phyloP scores from a whole-genome alignment of 2,888 invertebrate genomes.

The Achlya flavicornis region DNA sequence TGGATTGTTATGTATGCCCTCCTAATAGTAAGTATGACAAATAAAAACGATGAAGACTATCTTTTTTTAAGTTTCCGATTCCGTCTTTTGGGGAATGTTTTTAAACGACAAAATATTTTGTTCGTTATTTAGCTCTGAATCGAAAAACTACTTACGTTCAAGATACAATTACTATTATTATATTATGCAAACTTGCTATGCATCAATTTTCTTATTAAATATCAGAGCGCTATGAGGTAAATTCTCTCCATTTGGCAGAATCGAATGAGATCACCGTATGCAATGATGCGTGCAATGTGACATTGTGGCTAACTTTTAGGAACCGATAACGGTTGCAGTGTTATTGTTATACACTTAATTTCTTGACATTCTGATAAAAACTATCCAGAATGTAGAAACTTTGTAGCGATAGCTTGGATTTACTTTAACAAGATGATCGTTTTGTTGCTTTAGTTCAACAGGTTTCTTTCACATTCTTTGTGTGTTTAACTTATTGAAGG shows the following conservation, averaged over 20 bases:
- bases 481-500: background rate
- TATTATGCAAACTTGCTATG: background rate
- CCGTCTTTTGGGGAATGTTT: too few relatives aligned
- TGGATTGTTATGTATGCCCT: too few relatives aligned
- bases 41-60: too few relatives aligned
- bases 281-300: conserved; percentile 63
- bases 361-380: background rate
- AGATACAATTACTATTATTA: background rate
- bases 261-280: conserved; percentile 53
- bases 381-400: background rate
- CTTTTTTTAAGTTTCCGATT: too few relatives aligned
- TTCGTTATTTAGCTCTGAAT: too few relatives aligned
- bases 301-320: conserved; percentile 49
- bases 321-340: conserved; percentile 24
- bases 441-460: background rate
- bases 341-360: conserved; percentile 35
- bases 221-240: conserved; percentile 15
- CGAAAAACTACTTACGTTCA: too few relatives aligned
- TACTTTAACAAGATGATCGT: too few relatives aligned
- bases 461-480: background rate
- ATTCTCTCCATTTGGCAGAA: conserved; percentile 40
- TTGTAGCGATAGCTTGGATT: too few relatives aligned
- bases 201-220: too few relatives aligned
- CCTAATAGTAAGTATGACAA: too few relatives aligned
- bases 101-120: too few relatives aligned